Base-by-base conservation (phyloP, 2,888 invertebrate genomes). In the Ganaspis brasiliensis region DNA sequence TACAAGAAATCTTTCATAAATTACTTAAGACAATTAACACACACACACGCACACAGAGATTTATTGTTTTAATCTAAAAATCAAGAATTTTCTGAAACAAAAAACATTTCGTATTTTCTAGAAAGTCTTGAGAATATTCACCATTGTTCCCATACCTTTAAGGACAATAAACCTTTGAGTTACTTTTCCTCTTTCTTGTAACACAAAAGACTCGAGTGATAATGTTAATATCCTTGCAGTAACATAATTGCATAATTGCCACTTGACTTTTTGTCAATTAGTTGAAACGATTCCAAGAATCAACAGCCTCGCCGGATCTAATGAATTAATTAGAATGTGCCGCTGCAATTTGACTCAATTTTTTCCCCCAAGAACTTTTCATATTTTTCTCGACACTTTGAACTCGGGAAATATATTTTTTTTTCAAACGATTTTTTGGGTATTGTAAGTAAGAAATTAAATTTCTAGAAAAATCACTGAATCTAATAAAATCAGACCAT, bases 241-340 rank as follows among this genome's bases (percentile, higher is more conserved):
- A 84, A 83, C 81, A 82, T 84, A 85, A 86, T 86, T 84, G 83
- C 82, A 82, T 84, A 85, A 86, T 86, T 84, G 83, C 77, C 84
- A 85, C 83, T 85, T 84, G 84, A 84, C 84, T 86, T 81, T 52
- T 75, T 78, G 81, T 56, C 80, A 63, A 63, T 63, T 63, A 80
- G 80, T 76, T 74, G 76, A 45, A 76, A 76, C 78, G 81, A 81
- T 86, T 85, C 85, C 79, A 76, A 79, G 85, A 85, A 86, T 79
- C 67, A 75, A 61, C 80, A 75, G 52, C 35, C 37, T 74, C 63
- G 67, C 75, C 56, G 57, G 80, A 84, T 84, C 83, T 82, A 81
- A 81, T 82, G 82, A 84, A 84, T 84, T 83, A 85, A 84, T 85
- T 83, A 82, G 79, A 84, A 77, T 81, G 81, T 83, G 79, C 76